Base-by-base conservation (phyloP, 2,113 vertebrate species). In the Halichoeres trimaculatus region DNA sequence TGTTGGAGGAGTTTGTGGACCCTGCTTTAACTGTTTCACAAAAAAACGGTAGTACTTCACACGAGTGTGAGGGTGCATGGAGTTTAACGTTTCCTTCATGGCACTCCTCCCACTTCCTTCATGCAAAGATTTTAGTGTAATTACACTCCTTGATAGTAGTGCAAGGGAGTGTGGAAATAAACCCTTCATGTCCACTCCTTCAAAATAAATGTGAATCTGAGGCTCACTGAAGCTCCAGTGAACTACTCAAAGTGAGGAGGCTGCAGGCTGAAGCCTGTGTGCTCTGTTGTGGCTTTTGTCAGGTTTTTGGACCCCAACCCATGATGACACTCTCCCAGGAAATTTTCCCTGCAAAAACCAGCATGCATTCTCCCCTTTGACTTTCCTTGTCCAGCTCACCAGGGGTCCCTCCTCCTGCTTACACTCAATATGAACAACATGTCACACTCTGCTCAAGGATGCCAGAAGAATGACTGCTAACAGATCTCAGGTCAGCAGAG, bases 401-500 rank as follows among this genome's bases (percentile, higher is more conserved):
- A 59, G 70, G 77, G 71, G 66, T 61, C 80, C 60, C 69, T 86
- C 58, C 56, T 68, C 78, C 67, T 76, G 54, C 62, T 30, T 30
- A 65, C 66, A 74, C 76, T 76, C 58, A 64, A 81, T 74, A 24
- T 20, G 48, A 43, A 66, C 45, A 59, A 79, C 45, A 75, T 53
- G 72, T 78, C 61, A 20, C 67, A 43, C 61, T 20, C 45, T 8
- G 8, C 64, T 80, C 79, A 11, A 77, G 66, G 57, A 78, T 78
- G 67, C 74, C 79, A 80, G 61, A 45, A 76, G 74, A 70, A 74
- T 80, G 45, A 77, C 76, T 77, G 76, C 34, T 17, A 5, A 69
- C 71, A 84, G 79, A 85, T 80, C 74, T 79, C 50, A 74, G 81
- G 69, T 83, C 78, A 86, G 55, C 73, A 75, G 86, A 34, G 74